Conservation (phyloP, 1,140 invertebrate species). For the Neocloeon triangulifer region DNA sequence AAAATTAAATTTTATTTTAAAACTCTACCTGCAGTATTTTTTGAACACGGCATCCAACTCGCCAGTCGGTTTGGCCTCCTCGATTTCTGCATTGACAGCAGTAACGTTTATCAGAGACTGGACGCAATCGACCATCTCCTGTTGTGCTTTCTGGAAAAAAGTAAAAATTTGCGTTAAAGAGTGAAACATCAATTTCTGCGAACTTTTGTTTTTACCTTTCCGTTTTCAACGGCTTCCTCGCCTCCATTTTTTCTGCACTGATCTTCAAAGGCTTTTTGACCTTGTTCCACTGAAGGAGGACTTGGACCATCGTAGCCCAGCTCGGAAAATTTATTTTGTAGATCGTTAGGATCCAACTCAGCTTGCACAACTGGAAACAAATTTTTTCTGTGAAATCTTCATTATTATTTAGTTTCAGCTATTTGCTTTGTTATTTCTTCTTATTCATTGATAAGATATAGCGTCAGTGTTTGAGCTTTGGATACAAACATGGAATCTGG, state of each 20-base stretch:
- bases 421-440: no score
- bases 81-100: constrained; percentile 23
- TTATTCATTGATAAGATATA: no score
- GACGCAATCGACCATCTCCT: constrained; percentile 19
- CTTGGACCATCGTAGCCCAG: no score
- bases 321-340: no score
- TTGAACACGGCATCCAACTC: constrained; percentile 38
- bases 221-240: constrained; percentile 8
- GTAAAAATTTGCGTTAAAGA: constrained; percentile 3
- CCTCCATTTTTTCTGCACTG: constrained; percentile 22
- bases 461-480: no score
- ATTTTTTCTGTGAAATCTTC: no score
- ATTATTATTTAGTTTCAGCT: no score
- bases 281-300: constrained; percentile 15
- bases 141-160: constrained; percentile 15
- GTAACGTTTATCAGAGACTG: constrained; percentile 23
- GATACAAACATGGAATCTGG: no score
- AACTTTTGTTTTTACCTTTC: constrained; percentile 7
- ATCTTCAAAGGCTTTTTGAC: constrained; percentile 14
- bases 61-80: constrained; percentile 20
- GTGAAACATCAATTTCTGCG: neutral
- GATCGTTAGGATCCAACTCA: no score
- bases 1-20: no score
- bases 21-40: constrained; percentile 25
- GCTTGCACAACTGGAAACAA: no score